A percentile compares a stretch with the other conserved stretches of the same genome.
Conservation (phyloP, 2,797 vertebrate species). For the Graptemys geographica region DNA sequence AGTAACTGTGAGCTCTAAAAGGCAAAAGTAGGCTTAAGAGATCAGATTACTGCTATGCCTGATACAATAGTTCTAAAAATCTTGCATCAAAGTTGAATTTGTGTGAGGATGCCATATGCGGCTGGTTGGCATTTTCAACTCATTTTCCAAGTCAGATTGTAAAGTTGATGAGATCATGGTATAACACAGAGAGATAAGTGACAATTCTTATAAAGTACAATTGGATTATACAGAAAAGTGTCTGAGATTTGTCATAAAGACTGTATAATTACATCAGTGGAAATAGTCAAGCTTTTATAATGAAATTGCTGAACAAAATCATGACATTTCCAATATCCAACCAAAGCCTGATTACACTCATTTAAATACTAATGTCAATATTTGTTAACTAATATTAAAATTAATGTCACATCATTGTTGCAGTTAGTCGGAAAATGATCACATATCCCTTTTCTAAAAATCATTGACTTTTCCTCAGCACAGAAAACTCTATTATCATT, state of each 20-base stretch:
- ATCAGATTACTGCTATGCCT: neutral
- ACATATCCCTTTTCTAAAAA: constrained; percentile 47
- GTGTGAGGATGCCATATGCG: neutral
- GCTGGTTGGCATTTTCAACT: constrained; percentile 29
- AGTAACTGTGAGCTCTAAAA: neutral
- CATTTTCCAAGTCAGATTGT: constrained; percentile 16
- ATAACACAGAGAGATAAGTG: neutral
- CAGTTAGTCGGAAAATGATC: constrained; percentile 67
- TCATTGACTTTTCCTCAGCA: constrained; percentile 56
- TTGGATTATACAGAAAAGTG: constrained; percentile 38
- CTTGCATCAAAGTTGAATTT: neutral
- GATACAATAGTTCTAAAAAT: neutral
- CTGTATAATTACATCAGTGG: constrained; percentile 28
- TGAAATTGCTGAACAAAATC: constrained; percentile 35
- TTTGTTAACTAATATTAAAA: constrained; percentile 69
- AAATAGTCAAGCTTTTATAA: constrained; percentile 45
- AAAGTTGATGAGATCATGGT: constrained; percentile 27
- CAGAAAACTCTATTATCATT: constrained; percentile 68
- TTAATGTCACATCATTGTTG: constrained; percentile 45
- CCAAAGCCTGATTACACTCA: constrained; percentile 45
- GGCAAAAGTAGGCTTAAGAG: neutral
- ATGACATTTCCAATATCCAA: constrained; percentile 21
- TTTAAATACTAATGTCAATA: constrained; percentile 63
- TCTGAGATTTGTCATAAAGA: constrained; percentile 5
- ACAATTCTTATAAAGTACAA: neutral